These are phyloP conservation scores for Chondrilla cf. caribensis DNA, from an alignment of 37 sponge, comb jelly and placozoan genomes.

Conservation along the genomic window DNA sequence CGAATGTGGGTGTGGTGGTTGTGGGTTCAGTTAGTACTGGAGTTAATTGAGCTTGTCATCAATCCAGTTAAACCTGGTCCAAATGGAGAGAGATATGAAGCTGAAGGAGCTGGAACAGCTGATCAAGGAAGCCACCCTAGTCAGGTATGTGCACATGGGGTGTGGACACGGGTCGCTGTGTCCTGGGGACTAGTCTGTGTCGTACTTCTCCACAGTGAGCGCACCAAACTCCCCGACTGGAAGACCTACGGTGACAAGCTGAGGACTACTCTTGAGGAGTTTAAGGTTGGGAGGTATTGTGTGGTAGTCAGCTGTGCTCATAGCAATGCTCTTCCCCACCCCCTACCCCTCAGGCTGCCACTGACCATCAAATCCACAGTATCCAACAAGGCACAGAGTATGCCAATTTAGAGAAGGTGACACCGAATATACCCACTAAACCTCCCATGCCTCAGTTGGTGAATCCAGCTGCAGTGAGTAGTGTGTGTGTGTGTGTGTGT, in stretches of 20 bases:
- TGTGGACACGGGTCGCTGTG: no score
- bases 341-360: not conserved
- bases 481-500: no score
- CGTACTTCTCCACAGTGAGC: not conserved
- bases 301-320: not conserved
- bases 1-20: no score
- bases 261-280: not conserved
- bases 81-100: constrained; percentile 9
- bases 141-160: constrained; percentile 9
- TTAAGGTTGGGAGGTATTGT: not conserved
- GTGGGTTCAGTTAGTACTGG: no score
- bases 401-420: not conserved
- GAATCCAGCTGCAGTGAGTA: no score
- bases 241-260: not conserved
- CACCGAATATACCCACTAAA: not conserved
- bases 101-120: not conserved
- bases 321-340: not conserved
- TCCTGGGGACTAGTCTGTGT: no score
- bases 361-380: not conserved
- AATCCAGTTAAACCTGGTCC: not conserved
- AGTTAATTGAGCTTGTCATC: not conserved
- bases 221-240: not conserved
- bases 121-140: not conserved
- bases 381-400: constrained; percentile 18
- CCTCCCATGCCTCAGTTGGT: not conserved